Evolutionary conservation across 1,140 invertebrate genomes (phyloP), one percentile per base, ranked within the genome.

Genomic region (Tenebrio molitor): DNA sequence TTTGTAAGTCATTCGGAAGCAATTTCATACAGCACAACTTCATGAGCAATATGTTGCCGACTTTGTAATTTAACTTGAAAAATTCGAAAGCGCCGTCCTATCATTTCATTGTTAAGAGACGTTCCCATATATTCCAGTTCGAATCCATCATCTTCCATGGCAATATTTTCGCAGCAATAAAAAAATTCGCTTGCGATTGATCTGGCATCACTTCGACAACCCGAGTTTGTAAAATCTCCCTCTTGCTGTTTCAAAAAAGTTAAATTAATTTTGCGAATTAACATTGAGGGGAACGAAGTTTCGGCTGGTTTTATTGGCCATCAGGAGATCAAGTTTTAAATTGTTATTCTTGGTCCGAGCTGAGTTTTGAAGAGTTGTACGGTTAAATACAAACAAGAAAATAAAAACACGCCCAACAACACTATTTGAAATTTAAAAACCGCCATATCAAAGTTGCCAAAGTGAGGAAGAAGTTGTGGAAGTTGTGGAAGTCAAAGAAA

Each of bases 51-150:
- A 66, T 66, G 64, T 66, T 66, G 64, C 64, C 36, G 64, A 66
- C 63, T 65, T 65, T 65, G 63, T 65, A 65, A 65, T 65, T 65
- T 39, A 15, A 66, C 64, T 66, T 66, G 42, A 44, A 66, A 66
- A 66, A 65, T 42, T 58, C 21, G 36, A 66, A 15, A 66, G 29
- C 36, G 34, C 19, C 23, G 29, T 21, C 36, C 23, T 66, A 42
- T 65, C 39, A 42, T 65, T 63, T 39, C 42, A 41, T 44, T 66
- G 34, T 23, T 42, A 42, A 29, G 14, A 29, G 64, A 39, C 42
- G 44, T 29, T 10, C 14, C n/a, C 64, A 25, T 66, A 66, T 66
- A 17, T 21, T 42, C 36, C 42, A 44, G 21, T 66, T 23, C 63
- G 34, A 65, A 65, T 39, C 36, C 36, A 12, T 39, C 36, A 39